A percentile compares a stretch with the other conserved stretches of the same genome.
Evolutionary conservation across 2,797 vertebrate species (phyloP).

Genomic region (Ctenopoma multispine): DNA sequence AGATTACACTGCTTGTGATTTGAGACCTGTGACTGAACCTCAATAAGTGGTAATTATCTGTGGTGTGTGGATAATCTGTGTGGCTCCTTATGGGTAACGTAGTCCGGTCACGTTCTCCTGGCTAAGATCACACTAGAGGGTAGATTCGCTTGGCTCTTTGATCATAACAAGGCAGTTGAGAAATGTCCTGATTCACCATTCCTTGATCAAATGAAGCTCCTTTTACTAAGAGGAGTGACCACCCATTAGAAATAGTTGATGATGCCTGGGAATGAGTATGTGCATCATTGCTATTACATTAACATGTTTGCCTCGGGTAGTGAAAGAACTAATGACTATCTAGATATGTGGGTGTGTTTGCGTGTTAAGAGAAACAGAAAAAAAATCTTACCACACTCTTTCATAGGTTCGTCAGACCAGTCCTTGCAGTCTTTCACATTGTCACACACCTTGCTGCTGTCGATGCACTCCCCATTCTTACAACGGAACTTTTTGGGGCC

Average conservation of each 20-base stretch:
- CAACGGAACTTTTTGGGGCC: slow-evolving; percentile 93
- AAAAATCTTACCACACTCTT: slow-evolving; percentile 91
- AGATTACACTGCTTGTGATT: slow-evolving; percentile 30
- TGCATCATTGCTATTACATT: slow-evolving; percentile 1
- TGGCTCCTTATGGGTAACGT: slow-evolving; percentile 48
- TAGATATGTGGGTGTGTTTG: slow-evolving; percentile 12
- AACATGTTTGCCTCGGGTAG: slow-evolving; percentile 12
- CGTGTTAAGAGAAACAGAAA: slow-evolving; percentile 5
- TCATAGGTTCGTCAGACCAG: slow-evolving; percentile 96
- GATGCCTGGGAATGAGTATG: slow-evolving; percentile 12
- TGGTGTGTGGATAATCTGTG: slow-evolving; percentile 47
- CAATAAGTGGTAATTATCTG: slow-evolving; percentile 67
- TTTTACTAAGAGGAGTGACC: slow-evolving; percentile 47
- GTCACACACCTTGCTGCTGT: slow-evolving; percentile 95
- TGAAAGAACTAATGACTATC: slow-evolving; percentile 16
- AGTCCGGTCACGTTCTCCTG: slow-evolving; percentile 65
- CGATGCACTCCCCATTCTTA: slow-evolving; percentile 96
- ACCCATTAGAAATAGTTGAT: slow-evolving; percentile 47
- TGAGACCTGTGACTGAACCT: slow-evolving; percentile 53
- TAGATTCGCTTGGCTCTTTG: slow-evolving; percentile 66
- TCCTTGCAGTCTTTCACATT: slow-evolving; percentile 95
- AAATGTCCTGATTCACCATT: slow-evolving; percentile 58
- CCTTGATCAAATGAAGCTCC: slow-evolving; percentile 68
- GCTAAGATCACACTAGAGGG: slow-evolving; percentile 57
- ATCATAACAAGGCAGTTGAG: slow-evolving; percentile 70